Evolutionary conservation across 2,797 vertebrate genomes (phyloP), one percentile per base, ranked within the genome.

Genomic region (Tragelaphus oryx): DNA sequence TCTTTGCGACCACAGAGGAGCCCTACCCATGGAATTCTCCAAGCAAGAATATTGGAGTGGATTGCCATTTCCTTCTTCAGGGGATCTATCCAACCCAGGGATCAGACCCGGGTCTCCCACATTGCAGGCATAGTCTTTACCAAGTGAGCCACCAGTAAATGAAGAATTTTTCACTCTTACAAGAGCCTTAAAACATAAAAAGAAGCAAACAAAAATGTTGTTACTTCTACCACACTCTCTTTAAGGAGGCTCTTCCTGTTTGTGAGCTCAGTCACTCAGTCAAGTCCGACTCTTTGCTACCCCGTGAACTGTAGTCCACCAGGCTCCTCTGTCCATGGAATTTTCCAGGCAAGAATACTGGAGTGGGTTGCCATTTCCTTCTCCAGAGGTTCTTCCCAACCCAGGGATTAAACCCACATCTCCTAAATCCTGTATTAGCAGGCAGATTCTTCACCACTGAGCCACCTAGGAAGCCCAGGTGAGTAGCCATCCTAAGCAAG

Each of bases 81-180:
- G n/a, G 18, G n/a, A 68, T 68, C 62, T 68, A 68, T 2, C 62
- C n/a, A 5, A 68, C 18, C 62, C 62, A 68, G 62, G 62, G n/a
- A 68, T 68, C n/a, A 68, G 62, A 22, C n/a, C 62, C 2, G 0
- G 62, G n/a, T 68, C 62, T 68, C n/a, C 62, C 62, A 68, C n/a
- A 37, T 6, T 68, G 62, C 18, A 68, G n/a, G 62, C 62, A 20
- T 68, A 68, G 62, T 37, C 62, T 68, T 68, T 68, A 68, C n/a
- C n/a, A 37, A 37, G n/a, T 68, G n/a, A 68, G 41, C 65, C 26
- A 55, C 82, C 86, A 97, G 96, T 97, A 71, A 87, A 97, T 95
- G 87, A 94, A 75, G 94, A 98, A 96, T 28, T 82, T 94, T 68
- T 90, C 24, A 96, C 95, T 83, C 95, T 95, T 96, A 85, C 92